Base-by-base conservation (phyloP, 37 sponge, comb jelly and placozoan genomes). In the Aplysina aerophoba region DNA sequence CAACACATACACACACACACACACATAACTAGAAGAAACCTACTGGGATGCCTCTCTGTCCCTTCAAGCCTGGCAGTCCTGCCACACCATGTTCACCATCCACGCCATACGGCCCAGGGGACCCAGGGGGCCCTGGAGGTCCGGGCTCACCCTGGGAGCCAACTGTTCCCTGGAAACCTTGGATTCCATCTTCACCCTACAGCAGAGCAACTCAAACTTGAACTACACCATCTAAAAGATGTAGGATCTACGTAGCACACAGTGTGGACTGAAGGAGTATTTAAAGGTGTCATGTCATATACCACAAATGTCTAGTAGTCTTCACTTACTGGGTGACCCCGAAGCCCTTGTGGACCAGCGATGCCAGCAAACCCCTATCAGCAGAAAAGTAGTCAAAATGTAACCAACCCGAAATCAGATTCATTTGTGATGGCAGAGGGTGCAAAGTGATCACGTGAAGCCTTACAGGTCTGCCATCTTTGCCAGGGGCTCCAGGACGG, bases 111-210 rank as follows among this genome's bases (percentile, higher is more conserved):
- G 69, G 41, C 12, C 93, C 93, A 57, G 79, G 34, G 28, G 75
- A 81, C 25, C 95, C 95, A 0, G n/a, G 30, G 61, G 85, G 55
- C 30, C 95, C 95, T 27, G 77, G 31, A 13, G 84, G 83, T 56
- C 95, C 95, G 22, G 53, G 60, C 0, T 83, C 80, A 58, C 95
- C 95, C n/a, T 73, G 55, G 17, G 81, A 64, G 4, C 95, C 95
- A 34, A 66, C 81, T 53, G 89, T 89, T 83, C 95, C 95, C 54
- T 81, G 87, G 28, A 80, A 66, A 55, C 95, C 95, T 85, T 89
- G 73, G 40, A 37, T 12, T 54, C 67, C 83, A 61, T 82, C 65
- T 31, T 62, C 65, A 35, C 83, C 83, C 65, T 82, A 15, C 12
- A 20, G 28, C 33, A 37, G 4, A 3, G 0, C 24, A 22, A 36